Evolutionary conservation across 92 coral and sea anemone species (phyloP), one percentile per base, ranked within the genome.

Genomic region (Siderastrea siderea): DNA sequence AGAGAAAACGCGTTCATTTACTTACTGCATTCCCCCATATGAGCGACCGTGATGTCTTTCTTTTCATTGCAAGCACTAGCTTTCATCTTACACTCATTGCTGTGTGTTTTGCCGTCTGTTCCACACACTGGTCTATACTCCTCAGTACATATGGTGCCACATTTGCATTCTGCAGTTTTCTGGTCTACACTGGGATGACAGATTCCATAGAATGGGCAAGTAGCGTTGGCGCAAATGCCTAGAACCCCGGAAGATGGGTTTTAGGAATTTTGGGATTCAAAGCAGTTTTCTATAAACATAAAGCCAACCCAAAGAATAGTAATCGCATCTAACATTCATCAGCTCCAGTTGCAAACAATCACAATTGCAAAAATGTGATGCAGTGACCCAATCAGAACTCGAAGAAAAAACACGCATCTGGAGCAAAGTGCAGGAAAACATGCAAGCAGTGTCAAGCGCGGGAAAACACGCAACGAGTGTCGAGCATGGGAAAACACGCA

Each of bases 1-100:
- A 26, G 38, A 26, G 38, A 26, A 26, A 26, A 26, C 38, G 0
- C 38, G 38, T 26, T n/a, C n/a, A 14, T n/a, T 19, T 15, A 82
- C 86, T 82, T 60, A 82, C 86, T 69, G 16, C 86, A 82, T 55
- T 69, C 69, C 54, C 78, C 86, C 17, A 69, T 6, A 57, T 46
- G n/a, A 16, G 55, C 54, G 11, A 69, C 77, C 6, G 46, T 53
- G 1, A 82, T 70, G 15, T 45, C 47, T 47, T 70, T 69, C 77
- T 70, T 43, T 54, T 57, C 14, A 19, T 8, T 12, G n/a, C 86
- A 82, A 69, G 86, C 68, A 4, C 46, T 8, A 82, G 45, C 15
- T 46, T 43, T 12, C 86, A 82, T 82, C 4, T 1, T 3, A 82
- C 86, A 69, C 57, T n/a, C 45, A 47, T 82, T 82, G 68, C 86